Evolutionary conservation across 2,888 invertebrate genomes (phyloP).

Genomic region (Holacanthella duospinosa): DNA sequence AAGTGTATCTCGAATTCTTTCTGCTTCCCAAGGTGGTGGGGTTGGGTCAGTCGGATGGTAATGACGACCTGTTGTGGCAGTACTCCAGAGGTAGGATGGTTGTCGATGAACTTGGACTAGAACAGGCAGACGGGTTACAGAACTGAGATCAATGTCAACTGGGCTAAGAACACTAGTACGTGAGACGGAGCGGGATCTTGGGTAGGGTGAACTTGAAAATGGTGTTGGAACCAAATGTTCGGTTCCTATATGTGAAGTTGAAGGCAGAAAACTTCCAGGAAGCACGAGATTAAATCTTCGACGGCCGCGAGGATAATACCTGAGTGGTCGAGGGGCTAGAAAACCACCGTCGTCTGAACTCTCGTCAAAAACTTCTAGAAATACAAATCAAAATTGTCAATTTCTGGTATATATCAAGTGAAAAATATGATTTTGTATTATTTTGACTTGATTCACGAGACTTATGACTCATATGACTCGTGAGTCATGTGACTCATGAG

Average conservation of each 20-base stretch:
- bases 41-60: constrained; percentile 34
- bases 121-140: constrained; percentile 37
- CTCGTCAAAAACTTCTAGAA: constrained; percentile 35
- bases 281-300: constrained; percentile 38
- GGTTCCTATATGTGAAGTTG: constrained; percentile 34
- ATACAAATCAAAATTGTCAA: neutral
- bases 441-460: too few relatives aligned
- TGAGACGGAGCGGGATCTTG: constrained; percentile 33
- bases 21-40: constrained; percentile 37
- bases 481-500: too few relatives aligned
- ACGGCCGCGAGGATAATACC: constrained; percentile 36
- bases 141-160: constrained; percentile 32
- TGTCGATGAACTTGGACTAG: constrained; percentile 39
- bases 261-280: constrained; percentile 37
- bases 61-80: constrained; percentile 37
- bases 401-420: neutral
- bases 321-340: constrained; percentile 35
- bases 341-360: constrained; percentile 38
- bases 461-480: too few relatives aligned
- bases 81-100: constrained; percentile 37
- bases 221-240: constrained; percentile 31
- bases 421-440: too few relatives aligned
- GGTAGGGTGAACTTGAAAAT: constrained; percentile 36
- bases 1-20: constrained; percentile 36
- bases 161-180: constrained; percentile 35